phyloP scores from a whole-genome alignment of 2,797 vertebrate species.

The Melanotaenia trifasciata region DNA sequence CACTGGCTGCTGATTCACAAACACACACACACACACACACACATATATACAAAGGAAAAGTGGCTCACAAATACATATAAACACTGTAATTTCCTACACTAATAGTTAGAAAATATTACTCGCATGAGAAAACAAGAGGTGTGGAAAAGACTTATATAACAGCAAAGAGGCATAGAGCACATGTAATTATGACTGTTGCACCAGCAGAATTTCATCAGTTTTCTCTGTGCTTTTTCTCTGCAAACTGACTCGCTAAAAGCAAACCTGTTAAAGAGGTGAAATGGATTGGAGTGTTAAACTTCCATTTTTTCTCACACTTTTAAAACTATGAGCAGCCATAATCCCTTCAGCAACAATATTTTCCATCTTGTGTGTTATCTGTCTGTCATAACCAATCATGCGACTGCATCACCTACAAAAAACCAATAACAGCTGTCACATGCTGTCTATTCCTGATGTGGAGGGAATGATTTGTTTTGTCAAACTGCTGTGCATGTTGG shows the following conservation, averaged over 20 bases:
- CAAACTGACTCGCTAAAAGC: constrained; percentile 1
- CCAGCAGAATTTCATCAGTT: constrained; percentile 29
- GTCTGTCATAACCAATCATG: too few relatives aligned
- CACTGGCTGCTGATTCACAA: neutral
- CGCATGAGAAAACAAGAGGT: constrained; percentile 23
- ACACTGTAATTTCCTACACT: constrained; percentile 22
- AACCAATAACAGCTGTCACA: too few relatives aligned
- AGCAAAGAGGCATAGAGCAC: constrained; percentile 36
- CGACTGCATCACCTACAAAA: too few relatives aligned
- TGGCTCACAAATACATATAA: constrained; percentile 4
- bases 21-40: neutral
- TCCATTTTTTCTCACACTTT: neutral
- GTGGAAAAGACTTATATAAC: constrained; percentile 47
- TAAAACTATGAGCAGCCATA: neutral
- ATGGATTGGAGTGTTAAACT: constrained; percentile 13
- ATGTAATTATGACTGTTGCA: constrained; percentile 36
- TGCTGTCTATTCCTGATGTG: too few relatives aligned
- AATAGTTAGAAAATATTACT: constrained; percentile 18
- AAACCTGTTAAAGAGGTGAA: constrained; percentile 31
- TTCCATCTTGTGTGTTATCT: neutral
- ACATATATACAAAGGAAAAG: too few relatives aligned
- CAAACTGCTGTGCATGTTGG: neutral
- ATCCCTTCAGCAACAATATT: neutral
- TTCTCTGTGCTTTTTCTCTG: constrained; percentile 3
- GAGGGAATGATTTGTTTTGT: too few relatives aligned